Conservation (phyloP, 2,113 vertebrate species). For the Circaetus gallicus region DNA sequence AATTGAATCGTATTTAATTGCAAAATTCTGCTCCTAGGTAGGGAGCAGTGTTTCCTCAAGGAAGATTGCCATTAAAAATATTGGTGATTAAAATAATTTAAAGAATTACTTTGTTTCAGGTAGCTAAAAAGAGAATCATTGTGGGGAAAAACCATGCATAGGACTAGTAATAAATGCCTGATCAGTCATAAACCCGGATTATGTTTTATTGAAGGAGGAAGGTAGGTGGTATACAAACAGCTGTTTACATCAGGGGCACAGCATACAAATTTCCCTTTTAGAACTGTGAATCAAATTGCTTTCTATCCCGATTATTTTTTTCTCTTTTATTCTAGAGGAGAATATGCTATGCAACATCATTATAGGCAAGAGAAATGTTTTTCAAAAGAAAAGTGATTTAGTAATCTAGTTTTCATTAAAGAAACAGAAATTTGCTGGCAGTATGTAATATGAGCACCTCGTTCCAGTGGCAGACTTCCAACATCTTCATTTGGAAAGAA, state of each 20-base stretch:
- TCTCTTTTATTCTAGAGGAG: background rate
- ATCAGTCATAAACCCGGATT: background rate
- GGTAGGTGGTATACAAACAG: background rate
- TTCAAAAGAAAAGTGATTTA: conserved; percentile 51
- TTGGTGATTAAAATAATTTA: background rate
- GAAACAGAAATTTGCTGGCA: conserved; percentile 61
- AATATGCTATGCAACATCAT: background rate
- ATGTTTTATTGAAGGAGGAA: background rate
- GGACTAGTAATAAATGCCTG: background rate
- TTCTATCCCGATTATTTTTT: background rate
- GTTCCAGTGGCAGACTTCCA: conserved; percentile 63
- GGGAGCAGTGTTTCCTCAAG: background rate
- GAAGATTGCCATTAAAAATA: background rate
- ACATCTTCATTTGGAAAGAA: conserved; percentile 66
- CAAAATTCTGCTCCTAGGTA: background rate
- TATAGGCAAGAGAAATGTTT: conserved; percentile 19
- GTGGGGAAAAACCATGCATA: background rate
- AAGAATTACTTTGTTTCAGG: background rate
- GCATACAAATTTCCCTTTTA: background rate
- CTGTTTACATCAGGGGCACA: background rate
- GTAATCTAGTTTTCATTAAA: conserved; percentile 64
- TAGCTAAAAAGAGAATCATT: background rate
- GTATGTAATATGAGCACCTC: conserved; percentile 54
- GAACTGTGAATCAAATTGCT: background rate
- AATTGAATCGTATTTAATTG: background rate